These are phyloP conservation scores for Eutolmus rufibarbis DNA, from an alignment of 2,888 invertebrate genomes.

Conservation along the genomic window DNA sequence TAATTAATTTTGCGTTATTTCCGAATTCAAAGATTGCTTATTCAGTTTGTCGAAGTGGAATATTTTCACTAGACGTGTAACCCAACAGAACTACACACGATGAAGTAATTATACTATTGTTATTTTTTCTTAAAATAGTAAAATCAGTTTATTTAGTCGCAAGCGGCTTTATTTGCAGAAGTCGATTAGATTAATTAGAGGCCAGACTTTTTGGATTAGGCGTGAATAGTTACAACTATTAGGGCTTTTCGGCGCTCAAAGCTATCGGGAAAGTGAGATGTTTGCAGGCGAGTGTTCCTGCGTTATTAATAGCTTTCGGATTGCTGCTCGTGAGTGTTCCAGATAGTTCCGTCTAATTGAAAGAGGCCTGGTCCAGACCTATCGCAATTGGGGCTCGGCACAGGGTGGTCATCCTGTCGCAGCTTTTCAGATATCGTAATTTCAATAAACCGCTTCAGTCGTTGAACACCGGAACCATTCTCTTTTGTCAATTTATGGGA, in stretches of 20 bases:
- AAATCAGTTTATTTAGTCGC: neutral
- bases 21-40: too few relatives aligned
- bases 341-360: neutral
- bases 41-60: too few relatives aligned
- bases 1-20: neutral
- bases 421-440: neutral
- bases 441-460: slow-evolving; percentile 3
- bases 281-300: neutral
- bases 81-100: too few relatives aligned
- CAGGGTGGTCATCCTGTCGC: neutral
- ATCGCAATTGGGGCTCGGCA: neutral
- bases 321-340: neutral
- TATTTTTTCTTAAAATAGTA: neutral
- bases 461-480: neutral
- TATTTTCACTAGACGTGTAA: too few relatives aligned
- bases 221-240: neutral
- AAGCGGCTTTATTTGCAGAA: neutral
- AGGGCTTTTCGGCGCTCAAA: too few relatives aligned
- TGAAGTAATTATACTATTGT: too few relatives aligned
- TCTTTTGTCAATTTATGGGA: neutral
- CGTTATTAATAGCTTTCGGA: neutral
- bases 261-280: too few relatives aligned
- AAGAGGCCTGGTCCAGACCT: neutral
- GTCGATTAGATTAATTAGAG: neutral
- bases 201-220: neutral